Base-by-base conservation (phyloP, 2,113 vertebrate genomes). In the Microcebus ravelobensis region DNA sequence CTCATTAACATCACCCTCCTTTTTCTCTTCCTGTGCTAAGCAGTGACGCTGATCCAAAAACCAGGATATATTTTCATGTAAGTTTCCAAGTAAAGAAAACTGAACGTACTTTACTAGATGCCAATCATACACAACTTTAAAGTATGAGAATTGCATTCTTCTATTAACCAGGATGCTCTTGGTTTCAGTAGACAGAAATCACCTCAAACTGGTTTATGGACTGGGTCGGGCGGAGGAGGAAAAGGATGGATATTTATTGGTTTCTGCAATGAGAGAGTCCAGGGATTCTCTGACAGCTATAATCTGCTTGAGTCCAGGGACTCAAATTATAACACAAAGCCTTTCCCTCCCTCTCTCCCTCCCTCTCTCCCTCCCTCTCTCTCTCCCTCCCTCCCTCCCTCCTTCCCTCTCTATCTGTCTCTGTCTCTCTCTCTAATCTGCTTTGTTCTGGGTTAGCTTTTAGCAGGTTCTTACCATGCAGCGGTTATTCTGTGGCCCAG, bases 121-220 rank as follows among this genome's bases (percentile, higher is more conserved):
- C 39, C 39, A 15, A 18, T 79, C 21, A 34, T 50, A 65, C 63
- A n/a, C 39, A 80, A 81, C 27, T 87, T 76, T 48, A 70, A 95
- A 86, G 36, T 59, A 31, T 25, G 61, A 91, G 18, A 95, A 79
- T n/a, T 80, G 1, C 6, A 50, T 73, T 81, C 4, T 45, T 90
- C 0, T 7, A 21, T 45, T 87, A 87, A 34, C 29, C 12, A 67
- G 6, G 11, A 61, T 18, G 92, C 65, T 73, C 84, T 57, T 18
- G 27, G 80, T 96, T 94, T 92, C 71, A 89, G 39, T 59, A 8
- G n/a, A 76, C 8, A 87, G 27, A 91, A 80, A 96, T 80, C 14
- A 85, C 45, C 31, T 90, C 48, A 87, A 25, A 4, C 21, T 4
- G 8, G 17, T 17, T 91, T 71, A 11, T 61, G 34, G 1, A 21